Conservation (phyloP, 2,797 vertebrate genomes). For the Prunella strophiata region DNA sequence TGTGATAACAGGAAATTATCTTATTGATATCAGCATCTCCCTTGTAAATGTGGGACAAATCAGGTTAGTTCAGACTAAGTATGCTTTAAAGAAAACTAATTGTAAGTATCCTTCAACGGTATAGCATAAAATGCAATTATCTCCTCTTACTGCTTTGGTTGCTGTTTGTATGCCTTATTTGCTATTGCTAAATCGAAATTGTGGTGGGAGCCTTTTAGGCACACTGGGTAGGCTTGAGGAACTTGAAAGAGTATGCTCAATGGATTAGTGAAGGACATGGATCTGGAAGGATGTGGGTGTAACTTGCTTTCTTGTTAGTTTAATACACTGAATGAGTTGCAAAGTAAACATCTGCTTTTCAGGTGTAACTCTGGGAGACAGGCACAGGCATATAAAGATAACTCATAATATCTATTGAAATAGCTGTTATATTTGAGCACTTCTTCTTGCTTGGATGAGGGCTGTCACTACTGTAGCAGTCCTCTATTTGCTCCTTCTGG, state of each 20-base stretch:
- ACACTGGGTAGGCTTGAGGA: neutral
- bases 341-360: neutral
- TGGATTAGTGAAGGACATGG: neutral
- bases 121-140: neutral
- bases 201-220: neutral
- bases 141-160: neutral
- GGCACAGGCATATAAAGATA: neutral
- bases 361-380: neutral
- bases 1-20: neutral
- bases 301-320: neutral
- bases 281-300: neutral
- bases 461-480: neutral
- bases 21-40: neutral
- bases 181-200: neutral
- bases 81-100: neutral
- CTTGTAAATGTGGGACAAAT: neutral
- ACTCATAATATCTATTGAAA: neutral
- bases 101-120: neutral
- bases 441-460: neutral
- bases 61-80: neutral
- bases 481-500: neutral
- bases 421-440: neutral
- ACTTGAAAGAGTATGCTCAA: fast-evolving
- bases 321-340: neutral
- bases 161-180: neutral